Evolutionary conservation across 2,797 vertebrate species (phyloP), one percentile per base, ranked within the genome.

Genomic region (Myripristis murdjan): DNA sequence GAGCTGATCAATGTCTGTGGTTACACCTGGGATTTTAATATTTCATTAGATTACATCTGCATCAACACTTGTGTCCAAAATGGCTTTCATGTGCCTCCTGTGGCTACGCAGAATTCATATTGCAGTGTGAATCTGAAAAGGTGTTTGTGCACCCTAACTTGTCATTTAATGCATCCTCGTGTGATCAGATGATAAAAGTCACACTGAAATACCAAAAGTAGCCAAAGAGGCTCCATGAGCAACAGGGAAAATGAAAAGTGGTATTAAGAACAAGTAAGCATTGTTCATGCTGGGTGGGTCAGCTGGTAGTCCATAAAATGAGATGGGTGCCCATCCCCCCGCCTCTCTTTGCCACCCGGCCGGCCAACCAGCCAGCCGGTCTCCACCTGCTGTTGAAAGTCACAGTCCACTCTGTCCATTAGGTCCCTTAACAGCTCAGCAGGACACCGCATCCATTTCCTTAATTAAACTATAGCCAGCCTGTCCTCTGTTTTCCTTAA

Each of bases 401-500:
- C 82, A 68, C 67, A 59, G 69, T 23, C 62, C 63, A 57, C 75
- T 63, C 64, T 75, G 56, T 64, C 81, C 71, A 73, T 71, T 80
- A 80, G 65, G 61, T 65, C 26, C 51, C 55, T 46, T 64, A 73
- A 68, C 67, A 64, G 47, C 80, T 61, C 41, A 65, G 71, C 68
- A 46, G 14, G 75, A 80, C 65, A 64, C 70, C 43, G 16, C 37
- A 16, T 69, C 86, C 79, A 89, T 85, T 87, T 84, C 83, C 81
- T 81, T 81, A 54, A 89, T 89, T 69, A 83, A 76, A 75, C 65
- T 64, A 46, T 73, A 56, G 75, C 79, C 16, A 6, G n/a, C 8
- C n/a, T 10, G 12, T 7, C 6, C 8, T 2, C 8, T 33, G 22
- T 35, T 15, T 64, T 55, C 46, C 26, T 33, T 4, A 37, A 43